Evolutionary conservation across 2,888 invertebrate genomes (phyloP).

Genomic region (Alloplasta piceator): DNA sequence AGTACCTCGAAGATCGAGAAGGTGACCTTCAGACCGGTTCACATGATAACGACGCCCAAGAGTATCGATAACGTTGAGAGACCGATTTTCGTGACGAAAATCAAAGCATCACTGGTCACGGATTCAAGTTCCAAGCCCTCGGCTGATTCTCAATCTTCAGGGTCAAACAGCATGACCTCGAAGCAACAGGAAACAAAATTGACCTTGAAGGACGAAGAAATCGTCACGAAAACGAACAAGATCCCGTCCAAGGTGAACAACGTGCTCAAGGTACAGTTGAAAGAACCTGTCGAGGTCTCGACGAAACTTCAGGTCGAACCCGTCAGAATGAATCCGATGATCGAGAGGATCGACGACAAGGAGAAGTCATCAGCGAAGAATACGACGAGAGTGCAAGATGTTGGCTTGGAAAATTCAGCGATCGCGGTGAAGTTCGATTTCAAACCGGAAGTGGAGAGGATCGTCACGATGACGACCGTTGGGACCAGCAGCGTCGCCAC

Average conservation of each 20-base stretch:
- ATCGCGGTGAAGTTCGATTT: slow-evolving; percentile 78
- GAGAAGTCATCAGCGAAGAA: slow-evolving; percentile 81
- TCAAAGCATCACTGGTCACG: slow-evolving; percentile 86
- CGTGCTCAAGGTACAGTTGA: slow-evolving; percentile 76
- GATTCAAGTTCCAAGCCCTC: slow-evolving; percentile 81
- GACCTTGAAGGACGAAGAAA: slow-evolving; percentile 58
- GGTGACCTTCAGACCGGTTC: slow-evolving; percentile 79
- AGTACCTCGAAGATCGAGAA: slow-evolving; percentile 79
- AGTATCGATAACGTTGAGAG: slow-evolving; percentile 71
- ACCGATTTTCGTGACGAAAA: slow-evolving; percentile 84
- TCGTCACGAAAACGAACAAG: slow-evolving; percentile 70
- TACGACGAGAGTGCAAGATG: slow-evolving; percentile 83
- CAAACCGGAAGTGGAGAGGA: slow-evolving; percentile 79
- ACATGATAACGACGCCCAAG: slow-evolving; percentile 73
- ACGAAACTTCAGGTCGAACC: slow-evolving; percentile 76
- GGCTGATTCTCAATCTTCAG: slow-evolving; percentile 35
- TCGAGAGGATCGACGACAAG: slow-evolving; percentile 75
- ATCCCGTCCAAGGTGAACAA: slow-evolving; percentile 72
- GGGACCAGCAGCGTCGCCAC: slow-evolving; percentile 79
- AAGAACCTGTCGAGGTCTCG: slow-evolving; percentile 74
- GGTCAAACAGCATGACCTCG: neutral
- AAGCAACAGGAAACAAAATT: slow-evolving; percentile 44
- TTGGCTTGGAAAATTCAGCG: slow-evolving; percentile 83
- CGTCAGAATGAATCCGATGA: slow-evolving; percentile 75
- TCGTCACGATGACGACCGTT: slow-evolving; percentile 80